Evolutionary conservation across 2,888 invertebrate genomes (phyloP).

Genomic region (Dryadula phaetusa): DNA sequence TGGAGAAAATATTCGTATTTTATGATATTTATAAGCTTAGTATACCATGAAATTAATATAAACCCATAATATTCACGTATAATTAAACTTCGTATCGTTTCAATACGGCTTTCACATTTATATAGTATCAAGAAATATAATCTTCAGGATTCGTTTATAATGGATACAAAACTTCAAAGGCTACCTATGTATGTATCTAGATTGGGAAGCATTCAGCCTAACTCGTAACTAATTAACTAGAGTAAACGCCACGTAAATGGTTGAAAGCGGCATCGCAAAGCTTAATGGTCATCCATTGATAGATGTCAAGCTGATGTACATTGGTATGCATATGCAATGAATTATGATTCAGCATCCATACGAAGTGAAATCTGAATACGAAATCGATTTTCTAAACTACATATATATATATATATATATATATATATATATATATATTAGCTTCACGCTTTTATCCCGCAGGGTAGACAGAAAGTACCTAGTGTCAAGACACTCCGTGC

Average conservation of each 20-base stretch:
- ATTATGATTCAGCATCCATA: background rate
- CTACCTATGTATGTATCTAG: conserved; percentile 21
- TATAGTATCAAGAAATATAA: background rate
- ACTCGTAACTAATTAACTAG: conserved; percentile 42
- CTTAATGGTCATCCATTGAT: conserved; percentile 35
- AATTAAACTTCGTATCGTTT: no score
- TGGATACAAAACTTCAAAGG: conserved; percentile 30
- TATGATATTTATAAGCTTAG: no score
- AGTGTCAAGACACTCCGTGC: no score
- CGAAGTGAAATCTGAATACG: background rate
- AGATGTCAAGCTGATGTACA: conserved; percentile 31
- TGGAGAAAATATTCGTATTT: no score
- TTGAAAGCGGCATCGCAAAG: conserved; percentile 37
- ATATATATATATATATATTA: no score
- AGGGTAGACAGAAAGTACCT: no score
- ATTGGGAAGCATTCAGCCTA: conserved; percentile 35
- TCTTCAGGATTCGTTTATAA: conserved; percentile 29
- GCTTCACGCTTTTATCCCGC: no score
- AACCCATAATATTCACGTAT: no score
- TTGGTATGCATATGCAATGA: conserved; percentile 15
- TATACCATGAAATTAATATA: no score
- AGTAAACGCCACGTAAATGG: conserved; percentile 39
- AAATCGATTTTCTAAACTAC: background rate
- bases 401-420: no score
- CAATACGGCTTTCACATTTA: no score